These are phyloP conservation scores for Agrilus cyanescens DNA, from an alignment of 2,888 invertebrate genomes.

Conservation along the genomic window DNA sequence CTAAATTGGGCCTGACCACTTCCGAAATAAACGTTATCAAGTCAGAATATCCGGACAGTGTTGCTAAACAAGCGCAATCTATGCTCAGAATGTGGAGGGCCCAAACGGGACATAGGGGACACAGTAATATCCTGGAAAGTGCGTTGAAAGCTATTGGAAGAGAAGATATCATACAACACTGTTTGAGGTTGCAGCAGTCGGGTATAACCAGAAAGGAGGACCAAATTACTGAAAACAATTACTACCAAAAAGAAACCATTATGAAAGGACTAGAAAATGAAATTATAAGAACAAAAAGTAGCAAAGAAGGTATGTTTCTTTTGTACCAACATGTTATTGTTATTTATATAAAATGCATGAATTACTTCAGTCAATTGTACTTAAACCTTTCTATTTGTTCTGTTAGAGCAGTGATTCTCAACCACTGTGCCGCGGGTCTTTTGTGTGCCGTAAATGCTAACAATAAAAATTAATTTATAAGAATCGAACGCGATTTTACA, in stretches of 20 bases:
- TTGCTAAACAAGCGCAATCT: conserved; percentile 63
- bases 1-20: conserved; percentile 57
- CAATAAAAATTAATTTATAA: no score
- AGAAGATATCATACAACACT: conserved; percentile 83
- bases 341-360: no score
- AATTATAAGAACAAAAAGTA: conserved; percentile 20
- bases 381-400: no score
- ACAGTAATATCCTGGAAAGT: conserved; percentile 55
- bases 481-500: no score
- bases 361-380: no score
- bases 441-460: no score
- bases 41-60: conserved; percentile 59
- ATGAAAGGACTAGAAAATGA: conserved; percentile 21
- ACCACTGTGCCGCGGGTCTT: no score
- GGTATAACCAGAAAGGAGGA: conserved; percentile 33
- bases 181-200: conserved; percentile 40
- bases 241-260: conserved; percentile 37
- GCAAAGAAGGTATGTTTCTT: no score
- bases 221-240: conserved; percentile 7
- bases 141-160: conserved; percentile 77
- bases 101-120: conserved; percentile 40
- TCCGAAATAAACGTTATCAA: conserved; percentile 65
- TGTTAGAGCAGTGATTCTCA: no score
- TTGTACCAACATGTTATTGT: no score
- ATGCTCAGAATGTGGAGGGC: conserved; percentile 49